Evolutionary conservation across 2,888 invertebrate species (phyloP).

Genomic region (Lochmaea crataegi): DNA sequence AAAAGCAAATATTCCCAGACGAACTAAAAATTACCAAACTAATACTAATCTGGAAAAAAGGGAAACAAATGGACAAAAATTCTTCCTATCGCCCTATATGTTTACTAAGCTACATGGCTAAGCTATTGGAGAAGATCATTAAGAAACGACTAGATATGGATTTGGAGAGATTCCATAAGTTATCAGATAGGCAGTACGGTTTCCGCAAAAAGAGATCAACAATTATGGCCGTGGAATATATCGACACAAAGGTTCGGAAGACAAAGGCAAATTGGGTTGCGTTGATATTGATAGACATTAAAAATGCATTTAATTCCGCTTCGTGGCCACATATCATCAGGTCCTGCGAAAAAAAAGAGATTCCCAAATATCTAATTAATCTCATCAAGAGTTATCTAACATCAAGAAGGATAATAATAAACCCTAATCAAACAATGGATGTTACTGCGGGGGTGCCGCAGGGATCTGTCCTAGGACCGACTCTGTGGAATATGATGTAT

Average conservation of each 20-base stretch:
- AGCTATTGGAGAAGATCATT: background rate
- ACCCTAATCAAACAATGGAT: background rate
- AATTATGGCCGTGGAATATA: background rate
- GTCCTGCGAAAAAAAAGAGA: background rate
- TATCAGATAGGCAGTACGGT: background rate
- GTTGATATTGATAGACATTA: background rate
- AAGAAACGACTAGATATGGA: background rate
- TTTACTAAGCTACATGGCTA: background rate
- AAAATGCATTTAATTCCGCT: conserved; percentile 8
- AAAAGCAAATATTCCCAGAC: background rate
- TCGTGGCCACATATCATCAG: background rate
- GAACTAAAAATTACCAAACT: background rate
- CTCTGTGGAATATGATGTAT: conserved; percentile 2
- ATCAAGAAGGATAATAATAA: background rate
- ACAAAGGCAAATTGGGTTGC: background rate
- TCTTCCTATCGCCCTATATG: background rate
- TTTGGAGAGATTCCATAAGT: background rate
- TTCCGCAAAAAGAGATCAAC: background rate
- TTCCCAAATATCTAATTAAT: background rate
- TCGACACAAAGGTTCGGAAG: background rate
- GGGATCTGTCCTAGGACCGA: conserved; percentile 10
- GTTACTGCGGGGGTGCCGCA: background rate
- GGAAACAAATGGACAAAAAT: background rate
- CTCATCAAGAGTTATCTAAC: background rate
- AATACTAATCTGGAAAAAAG: background rate